These are phyloP conservation scores for Leptura quadrifasciata DNA, from an alignment of 2,888 invertebrate genomes.

Conservation along the genomic window DNA sequence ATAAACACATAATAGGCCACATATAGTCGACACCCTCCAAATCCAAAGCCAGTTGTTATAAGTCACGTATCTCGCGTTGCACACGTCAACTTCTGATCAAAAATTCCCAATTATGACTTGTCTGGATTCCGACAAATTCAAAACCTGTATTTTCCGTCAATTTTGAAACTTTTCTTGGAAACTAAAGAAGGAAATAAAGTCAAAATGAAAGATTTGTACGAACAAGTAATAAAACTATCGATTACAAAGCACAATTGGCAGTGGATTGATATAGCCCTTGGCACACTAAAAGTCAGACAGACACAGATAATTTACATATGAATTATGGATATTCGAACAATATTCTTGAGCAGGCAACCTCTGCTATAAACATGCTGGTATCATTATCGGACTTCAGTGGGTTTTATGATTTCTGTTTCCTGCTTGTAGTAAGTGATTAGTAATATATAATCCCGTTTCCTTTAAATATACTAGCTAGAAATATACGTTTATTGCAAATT, in stretches of 20 bases:
- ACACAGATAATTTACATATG: not conserved
- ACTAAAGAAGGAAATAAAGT: not conserved
- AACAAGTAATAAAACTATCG: not conserved
- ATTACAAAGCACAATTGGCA: not conserved
- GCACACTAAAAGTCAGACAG: not conserved
- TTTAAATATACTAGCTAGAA: not conserved
- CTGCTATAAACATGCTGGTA: conserved; percentile 19
- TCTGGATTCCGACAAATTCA: no score
- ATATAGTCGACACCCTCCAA: no score
- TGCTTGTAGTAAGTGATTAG: conserved; percentile 9
- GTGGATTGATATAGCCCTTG: not conserved
- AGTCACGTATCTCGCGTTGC: no score
- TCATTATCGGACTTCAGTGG: conserved; percentile 15
- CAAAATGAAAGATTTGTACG: not conserved
- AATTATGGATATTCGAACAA: conserved; percentile 1
- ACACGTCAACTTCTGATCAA: no score
- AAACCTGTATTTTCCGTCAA: no score
- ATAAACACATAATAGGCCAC: no score
- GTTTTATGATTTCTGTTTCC: conserved; percentile 16
- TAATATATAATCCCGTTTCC: not conserved
- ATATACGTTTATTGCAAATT: not conserved
- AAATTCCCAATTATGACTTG: no score
- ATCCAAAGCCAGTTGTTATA: no score
- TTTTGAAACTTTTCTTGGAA: not conserved
- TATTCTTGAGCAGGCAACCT: not conserved